phyloP scores from a whole-genome alignment of 2,113 vertebrate species.

The Forbesichthys agassizii region DNA sequence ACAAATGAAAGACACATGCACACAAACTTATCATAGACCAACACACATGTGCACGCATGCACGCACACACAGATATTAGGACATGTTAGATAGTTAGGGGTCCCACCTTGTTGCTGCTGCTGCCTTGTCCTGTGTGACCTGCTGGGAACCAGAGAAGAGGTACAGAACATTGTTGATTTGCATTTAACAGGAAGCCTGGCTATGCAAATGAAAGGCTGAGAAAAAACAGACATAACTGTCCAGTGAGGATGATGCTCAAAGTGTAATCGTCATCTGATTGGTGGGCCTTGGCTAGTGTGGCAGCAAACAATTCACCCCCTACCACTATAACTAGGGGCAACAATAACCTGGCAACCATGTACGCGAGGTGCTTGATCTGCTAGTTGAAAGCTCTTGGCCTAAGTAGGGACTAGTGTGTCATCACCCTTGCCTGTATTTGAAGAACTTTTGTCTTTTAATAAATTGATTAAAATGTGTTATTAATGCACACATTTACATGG shows the following conservation, averaged over 20 bases:
- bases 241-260: constrained; percentile 30
- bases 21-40: no score
- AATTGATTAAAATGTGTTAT: no score
- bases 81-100: not conserved
- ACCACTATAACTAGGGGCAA: constrained; percentile 77
- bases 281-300: constrained; percentile 42
- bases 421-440: not conserved
- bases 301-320: constrained; percentile 61
- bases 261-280: constrained; percentile 49
- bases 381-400: constrained; percentile 64
- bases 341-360: constrained; percentile 86
- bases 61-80: not conserved
- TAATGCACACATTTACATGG: no score
- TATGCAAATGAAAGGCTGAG: constrained; percentile 71
- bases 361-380: constrained; percentile 69
- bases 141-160: constrained; percentile 61
- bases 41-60: no score
- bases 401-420: constrained; percentile 48
- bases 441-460: no score
- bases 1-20: no score
- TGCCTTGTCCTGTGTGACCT: constrained; percentile 62
- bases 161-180: constrained; percentile 55
- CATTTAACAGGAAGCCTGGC: constrained; percentile 68
- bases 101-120: constrained; percentile 66
- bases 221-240: constrained; percentile 22